A percentile compares a stretch with the other conserved stretches of the same genome.
Conservation (phyloP, 2,888 invertebrate species). For the Megamerina dolium region DNA sequence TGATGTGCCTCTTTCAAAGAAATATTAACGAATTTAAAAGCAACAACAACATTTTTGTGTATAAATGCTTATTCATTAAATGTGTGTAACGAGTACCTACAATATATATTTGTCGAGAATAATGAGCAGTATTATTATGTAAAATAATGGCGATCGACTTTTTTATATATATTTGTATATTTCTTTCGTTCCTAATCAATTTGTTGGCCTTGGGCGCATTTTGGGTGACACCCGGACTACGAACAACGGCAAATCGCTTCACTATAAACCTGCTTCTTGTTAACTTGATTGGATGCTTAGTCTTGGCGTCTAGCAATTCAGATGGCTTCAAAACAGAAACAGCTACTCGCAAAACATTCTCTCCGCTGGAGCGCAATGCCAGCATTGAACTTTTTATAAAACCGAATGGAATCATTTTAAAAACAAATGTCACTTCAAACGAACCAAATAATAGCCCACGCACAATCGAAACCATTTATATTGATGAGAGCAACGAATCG, state of each 20-base stretch:
- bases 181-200: conserved; percentile 48
- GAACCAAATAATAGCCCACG: conserved; percentile 4
- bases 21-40: too few species aligned
- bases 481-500: conserved; percentile 36
- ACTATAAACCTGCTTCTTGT: conserved; percentile 49
- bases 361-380: neutral
- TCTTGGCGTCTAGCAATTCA: conserved; percentile 39
- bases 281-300: conserved; percentile 46
- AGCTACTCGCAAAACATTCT: neutral
- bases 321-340: neutral
- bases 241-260: conserved; percentile 50
- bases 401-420: neutral
- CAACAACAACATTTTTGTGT: too few species aligned
- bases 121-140: conserved; percentile 14
- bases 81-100: conserved; percentile 1
- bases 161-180: conserved; percentile 47
- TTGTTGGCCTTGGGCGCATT: conserved; percentile 49
- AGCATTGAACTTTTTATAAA: neutral
- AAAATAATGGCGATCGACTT: conserved; percentile 48
- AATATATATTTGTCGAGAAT: too few species aligned
- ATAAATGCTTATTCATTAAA: neutral
- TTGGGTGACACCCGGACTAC: conserved; percentile 49
- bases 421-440: neutral
- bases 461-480: conserved; percentile 37
- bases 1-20: neutral